Base-by-base conservation (phyloP, 2,113 vertebrate genomes). In the Ciconia stormi region DNA sequence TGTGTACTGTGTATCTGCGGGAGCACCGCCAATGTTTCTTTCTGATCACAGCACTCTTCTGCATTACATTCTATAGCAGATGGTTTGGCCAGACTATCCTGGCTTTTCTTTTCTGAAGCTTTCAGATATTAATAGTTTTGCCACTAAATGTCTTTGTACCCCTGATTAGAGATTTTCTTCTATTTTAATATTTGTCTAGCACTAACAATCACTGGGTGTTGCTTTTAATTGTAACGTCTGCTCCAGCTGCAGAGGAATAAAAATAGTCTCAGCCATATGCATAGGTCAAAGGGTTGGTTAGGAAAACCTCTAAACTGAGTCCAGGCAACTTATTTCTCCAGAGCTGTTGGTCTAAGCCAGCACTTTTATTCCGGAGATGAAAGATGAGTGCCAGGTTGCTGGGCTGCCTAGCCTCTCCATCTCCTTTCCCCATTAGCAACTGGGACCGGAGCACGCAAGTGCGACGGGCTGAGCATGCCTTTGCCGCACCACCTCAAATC, bases 1-100 rank as follows among this genome's bases (percentile, higher is more conserved):
- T 56, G 71, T 16, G 53, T 46, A 1, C 38, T 2, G 4, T 49
- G 12, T 23, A 0, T 38, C 44, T 20, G 26, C n/a, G 34, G 61
- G 63, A 72, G 58, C 32, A 10, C 22, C 11, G 8, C n/a, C 29
- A 2, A 0, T 12, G 4, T 44, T 69, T 23, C 87, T 22, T 50
- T 84, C 69, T 46, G 65, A 38, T 42, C 42, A 5, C 19, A 36
- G 27, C 3, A 2, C 38, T 52, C 36, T 44, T 46, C 42, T 32
- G 46, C 1, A 0, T 76, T 34, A 2, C 2, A 0, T 78, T 81
- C 65, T 29, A 1, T 27, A 27, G 23, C 44, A 87, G 42, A 5
- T 3, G 6, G 7, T 66, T 50, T 58, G 34, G 50, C 71, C 44
- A 18, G 46, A 3, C 42, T 34, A 2, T 8, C 32, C 87, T 25